Evolutionary conservation across 2,113 vertebrate genomes (phyloP).

Genomic region (Malurus elegans): DNA sequence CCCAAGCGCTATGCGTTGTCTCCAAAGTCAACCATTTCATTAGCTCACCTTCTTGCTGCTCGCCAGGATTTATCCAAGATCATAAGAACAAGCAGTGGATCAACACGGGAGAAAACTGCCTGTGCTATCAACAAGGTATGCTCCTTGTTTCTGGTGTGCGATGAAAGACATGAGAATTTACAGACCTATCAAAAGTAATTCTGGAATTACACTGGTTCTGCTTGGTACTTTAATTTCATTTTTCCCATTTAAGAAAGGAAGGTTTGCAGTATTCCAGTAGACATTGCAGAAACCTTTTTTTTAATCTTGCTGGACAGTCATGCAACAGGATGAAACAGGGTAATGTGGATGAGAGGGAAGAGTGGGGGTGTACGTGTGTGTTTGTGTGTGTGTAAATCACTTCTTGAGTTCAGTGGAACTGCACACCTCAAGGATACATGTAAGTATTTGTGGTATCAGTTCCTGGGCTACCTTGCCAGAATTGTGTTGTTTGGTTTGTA

Average conservation of each 20-base stretch:
- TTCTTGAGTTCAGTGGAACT: background rate
- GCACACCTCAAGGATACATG: fast-evolving
- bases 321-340: background rate
- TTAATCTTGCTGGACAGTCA: background rate
- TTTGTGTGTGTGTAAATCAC: background rate
- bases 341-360: background rate
- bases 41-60: constrained; percentile 88
- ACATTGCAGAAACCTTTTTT: background rate
- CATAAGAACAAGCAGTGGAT: constrained; percentile 91
- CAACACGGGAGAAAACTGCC: constrained; percentile 80
- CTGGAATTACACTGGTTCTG: background rate
- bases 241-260: background rate
- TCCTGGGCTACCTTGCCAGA: background rate
- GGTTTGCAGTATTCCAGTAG: background rate
- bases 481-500: background rate
- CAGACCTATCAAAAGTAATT: background rate
- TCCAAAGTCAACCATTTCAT: constrained; percentile 75
- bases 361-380: fast-evolving
- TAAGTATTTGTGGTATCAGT: background rate
- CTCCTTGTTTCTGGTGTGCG: background rate
- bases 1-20: constrained; percentile 85
- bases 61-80: constrained; percentile 90
- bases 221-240: background rate
- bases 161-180: background rate
- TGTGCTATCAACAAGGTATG: constrained; percentile 93